Base-by-base conservation (phyloP, 2,888 invertebrate species). In the Danaus chrysippus region DNA sequence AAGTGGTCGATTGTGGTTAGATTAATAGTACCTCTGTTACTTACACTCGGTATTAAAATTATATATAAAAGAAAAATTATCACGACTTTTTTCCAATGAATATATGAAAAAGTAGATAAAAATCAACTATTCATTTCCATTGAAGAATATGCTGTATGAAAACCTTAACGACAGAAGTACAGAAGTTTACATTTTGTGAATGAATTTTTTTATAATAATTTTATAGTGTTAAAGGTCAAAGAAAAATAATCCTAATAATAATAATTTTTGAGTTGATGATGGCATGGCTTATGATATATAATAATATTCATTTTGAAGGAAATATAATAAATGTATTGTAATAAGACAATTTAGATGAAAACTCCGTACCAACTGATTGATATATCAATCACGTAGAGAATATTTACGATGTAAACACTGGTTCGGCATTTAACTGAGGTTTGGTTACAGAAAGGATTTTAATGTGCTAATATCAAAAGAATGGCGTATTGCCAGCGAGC, bases 1-100 rank as follows among this genome's bases (percentile, higher is more conserved):
- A 74, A 73, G 73, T 71, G 73, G 70, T 59, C 68, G 70, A 73
- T 69, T 71, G 73, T 71, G 63, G 65, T 59, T 66, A 74, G 73
- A 74, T 73, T 74, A 73, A 75, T 74, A 71, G 71, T 65, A 62
- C 49, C 41, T 63, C 72, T 67, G 72, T 72, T 74, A 70, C 57
- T 64, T 53, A 59, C 52, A 42, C 49, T 57, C 56, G 62, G 57
- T 59, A 60, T 62, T 65, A 62, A 65, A 65, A 62, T 54, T 56
- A 15, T 42, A 42, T 56, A 61, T 58, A 61, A 63, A 61, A 58
- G 58, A 65, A 67, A 60, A 62, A 67, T 67, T 65, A 67, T 61
- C 44, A 23, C 6, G 23, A 49, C 49, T 34, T 41, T 61, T 61
- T 62, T 54, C 43, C 19, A 23, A 23, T 53, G n/a, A 53, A 34